Base-by-base conservation (phyloP, 2,113 vertebrate species). In the Phocoena phocoena region DNA sequence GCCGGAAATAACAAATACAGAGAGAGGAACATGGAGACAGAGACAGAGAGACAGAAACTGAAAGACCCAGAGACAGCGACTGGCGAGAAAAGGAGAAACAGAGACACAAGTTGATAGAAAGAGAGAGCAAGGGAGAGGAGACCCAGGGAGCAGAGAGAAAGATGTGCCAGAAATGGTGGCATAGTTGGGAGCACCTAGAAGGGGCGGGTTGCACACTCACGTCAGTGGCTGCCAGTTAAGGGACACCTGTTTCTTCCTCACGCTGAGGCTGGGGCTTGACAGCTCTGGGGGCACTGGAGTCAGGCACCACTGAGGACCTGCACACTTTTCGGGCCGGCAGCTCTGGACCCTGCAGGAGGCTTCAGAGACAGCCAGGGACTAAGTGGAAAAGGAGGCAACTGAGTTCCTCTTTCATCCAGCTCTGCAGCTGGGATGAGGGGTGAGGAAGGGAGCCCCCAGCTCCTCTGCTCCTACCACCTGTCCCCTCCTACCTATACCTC, bases 151-250 rank as follows among this genome's bases (percentile, higher is more conserved):
- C 38, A 76, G 47, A 17, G 47, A 10, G 8, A 15, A 77, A 68
- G 55, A 10, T 11, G 33, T 14, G 41, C 23, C 0, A 11, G 62
- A 84, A 41, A 21, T 11, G 44, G 68, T 47, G 20, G 28, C 0
- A 1, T 12, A 33, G n/a, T 15, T 18, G 33, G 82, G 25, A 44
- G 8, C 15, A 13, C 5, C 62, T 36, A 55, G 36, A 0, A 14
- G 31, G 33, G 25, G 36, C 17, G 36, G 76, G 28, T 33, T 1
- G 2, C 23, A 67, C 93, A 98, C 98, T 98, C 93, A 99, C 98
- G 97, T 98, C 58, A 99, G 97, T 6, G 98, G 98, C 74, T 98
- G 98, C 98, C 98, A 98, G 92, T 91, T 98, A 44, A 98, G 97
- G 47, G 97, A 97, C 79, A 97, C 96, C 63, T 96, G 97, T 76